Conservation (phyloP, 2,113 vertebrate species). For the Peromyscus californicus region DNA sequence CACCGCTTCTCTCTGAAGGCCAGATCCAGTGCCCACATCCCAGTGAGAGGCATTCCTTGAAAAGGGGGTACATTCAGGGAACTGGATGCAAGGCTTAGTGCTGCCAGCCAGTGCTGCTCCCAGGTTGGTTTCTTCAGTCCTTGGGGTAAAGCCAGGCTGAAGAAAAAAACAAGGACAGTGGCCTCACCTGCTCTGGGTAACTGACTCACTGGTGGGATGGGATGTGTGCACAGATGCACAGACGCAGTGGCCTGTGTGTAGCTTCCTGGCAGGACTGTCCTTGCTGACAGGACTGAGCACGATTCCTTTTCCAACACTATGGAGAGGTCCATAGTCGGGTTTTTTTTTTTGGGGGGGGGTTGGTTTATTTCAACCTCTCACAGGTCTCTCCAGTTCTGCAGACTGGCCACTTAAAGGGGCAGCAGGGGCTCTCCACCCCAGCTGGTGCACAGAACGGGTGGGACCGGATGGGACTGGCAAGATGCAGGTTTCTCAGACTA, state of each 20-base stretch:
- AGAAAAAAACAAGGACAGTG: neutral
- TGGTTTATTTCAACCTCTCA: neutral
- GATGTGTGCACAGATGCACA: neutral
- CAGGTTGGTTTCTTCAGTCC: neutral
- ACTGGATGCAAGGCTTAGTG: neutral
- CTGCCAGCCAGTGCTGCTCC: neutral
- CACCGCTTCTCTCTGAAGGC: neutral
- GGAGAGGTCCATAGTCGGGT: neutral
- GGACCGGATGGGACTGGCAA: neutral
- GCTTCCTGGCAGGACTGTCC: neutral
- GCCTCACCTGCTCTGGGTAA: neutral
- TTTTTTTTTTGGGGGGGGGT: no score
- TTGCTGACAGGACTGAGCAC: neutral
- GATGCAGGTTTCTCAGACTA: neutral
- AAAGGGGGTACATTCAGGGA: no score
- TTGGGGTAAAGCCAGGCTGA: neutral
- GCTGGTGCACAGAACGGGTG: neutral
- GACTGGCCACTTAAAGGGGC: neutral
- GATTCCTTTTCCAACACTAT: slow-evolving; percentile 2
- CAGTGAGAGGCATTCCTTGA: fast-evolving
- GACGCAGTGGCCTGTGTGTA: neutral
- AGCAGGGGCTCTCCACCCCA: neutral
- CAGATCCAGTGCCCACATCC: no score
- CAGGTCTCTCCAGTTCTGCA: neutral
- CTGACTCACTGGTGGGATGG: neutral